These are phyloP conservation scores for Heliothis peltigera DNA, from an alignment of 2,888 invertebrate genomes.

Conservation along the genomic window DNA sequence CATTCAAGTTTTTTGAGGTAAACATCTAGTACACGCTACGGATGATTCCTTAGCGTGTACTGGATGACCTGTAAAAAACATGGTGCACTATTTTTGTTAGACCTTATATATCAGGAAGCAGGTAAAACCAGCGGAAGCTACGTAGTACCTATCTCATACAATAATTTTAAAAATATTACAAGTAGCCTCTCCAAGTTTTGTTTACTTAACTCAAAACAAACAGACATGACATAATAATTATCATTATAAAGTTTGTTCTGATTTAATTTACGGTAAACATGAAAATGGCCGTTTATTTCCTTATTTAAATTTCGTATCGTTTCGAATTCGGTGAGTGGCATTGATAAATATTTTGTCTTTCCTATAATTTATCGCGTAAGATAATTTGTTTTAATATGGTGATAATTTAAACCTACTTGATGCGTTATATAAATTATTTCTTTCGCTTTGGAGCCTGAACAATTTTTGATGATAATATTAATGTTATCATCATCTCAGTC, in stretches of 20 bases:
- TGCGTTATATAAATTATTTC: background rate
- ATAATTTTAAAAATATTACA: too few relatives aligned
- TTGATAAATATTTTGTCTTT: background rate
- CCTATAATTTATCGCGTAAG: background rate
- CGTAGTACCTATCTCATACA: too few relatives aligned
- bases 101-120: too few relatives aligned
- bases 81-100: too few relatives aligned
- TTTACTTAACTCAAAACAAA: background rate
- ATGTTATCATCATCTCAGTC: too few relatives aligned
- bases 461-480: too few relatives aligned
- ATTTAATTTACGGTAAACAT: slow-evolving; percentile 6
- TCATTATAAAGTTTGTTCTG: slow-evolving; percentile 5
- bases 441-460: background rate
- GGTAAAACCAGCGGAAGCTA: too few relatives aligned
- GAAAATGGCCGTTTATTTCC: slow-evolving; percentile 6
- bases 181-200: too few relatives aligned
- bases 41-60: too few relatives aligned
- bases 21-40: too few relatives aligned
- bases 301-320: background rate
- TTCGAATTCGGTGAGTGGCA: background rate
- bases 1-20: too few relatives aligned
- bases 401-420: background rate
- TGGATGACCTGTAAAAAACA: too few relatives aligned
- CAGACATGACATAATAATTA: background rate
- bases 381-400: background rate